A percentile compares a stretch with the other conserved stretches of the same genome.
Evolutionary conservation across 1,140 invertebrate species (phyloP).

Genomic region (Pseudomyrmex concolor): DNA sequence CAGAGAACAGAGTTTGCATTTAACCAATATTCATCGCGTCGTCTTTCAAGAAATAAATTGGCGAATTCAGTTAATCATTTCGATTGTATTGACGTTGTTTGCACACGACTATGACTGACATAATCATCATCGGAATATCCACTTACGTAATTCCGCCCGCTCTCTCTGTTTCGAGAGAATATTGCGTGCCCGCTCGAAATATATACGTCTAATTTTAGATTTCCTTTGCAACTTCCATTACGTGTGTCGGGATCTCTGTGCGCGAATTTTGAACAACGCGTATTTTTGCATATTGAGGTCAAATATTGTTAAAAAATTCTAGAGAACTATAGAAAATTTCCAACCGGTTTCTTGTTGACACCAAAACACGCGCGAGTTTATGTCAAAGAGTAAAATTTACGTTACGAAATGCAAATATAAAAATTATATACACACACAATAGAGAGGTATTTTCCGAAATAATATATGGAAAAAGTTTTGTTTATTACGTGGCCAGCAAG

Average conservation of each 20-base stretch:
- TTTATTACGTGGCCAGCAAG: too few species aligned
- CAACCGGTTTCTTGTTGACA: too few species aligned
- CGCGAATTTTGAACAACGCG: conserved; percentile 17
- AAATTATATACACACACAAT: too few species aligned
- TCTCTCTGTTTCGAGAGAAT: conserved; percentile 25
- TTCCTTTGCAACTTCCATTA: background rate
- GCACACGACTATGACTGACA: conserved; percentile 29
- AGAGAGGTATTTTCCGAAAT: too few species aligned
- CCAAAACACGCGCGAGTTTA: too few species aligned
- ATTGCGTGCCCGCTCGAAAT: conserved; percentile 47
- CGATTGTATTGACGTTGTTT: conserved; percentile 14
- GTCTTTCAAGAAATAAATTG: background rate
- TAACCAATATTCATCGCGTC: conserved; percentile 14
- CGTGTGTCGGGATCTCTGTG: background rate
- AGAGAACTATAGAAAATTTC: too few species aligned
- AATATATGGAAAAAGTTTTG: too few species aligned
- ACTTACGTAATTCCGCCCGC: conserved; percentile 57
- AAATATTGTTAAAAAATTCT: background rate
- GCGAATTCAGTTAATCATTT: conserved; percentile 4
- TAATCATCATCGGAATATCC: conserved; percentile 47
- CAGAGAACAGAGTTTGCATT: background rate
- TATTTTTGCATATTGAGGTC: background rate
- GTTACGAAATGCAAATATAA: too few species aligned
- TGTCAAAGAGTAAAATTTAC: too few species aligned
- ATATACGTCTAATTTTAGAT: conserved; percentile 70